A percentile compares a stretch with the other conserved stretches of the same genome.
Evolutionary conservation across 2,888 invertebrate species (phyloP).

Genomic region (Junonia oenone): DNA sequence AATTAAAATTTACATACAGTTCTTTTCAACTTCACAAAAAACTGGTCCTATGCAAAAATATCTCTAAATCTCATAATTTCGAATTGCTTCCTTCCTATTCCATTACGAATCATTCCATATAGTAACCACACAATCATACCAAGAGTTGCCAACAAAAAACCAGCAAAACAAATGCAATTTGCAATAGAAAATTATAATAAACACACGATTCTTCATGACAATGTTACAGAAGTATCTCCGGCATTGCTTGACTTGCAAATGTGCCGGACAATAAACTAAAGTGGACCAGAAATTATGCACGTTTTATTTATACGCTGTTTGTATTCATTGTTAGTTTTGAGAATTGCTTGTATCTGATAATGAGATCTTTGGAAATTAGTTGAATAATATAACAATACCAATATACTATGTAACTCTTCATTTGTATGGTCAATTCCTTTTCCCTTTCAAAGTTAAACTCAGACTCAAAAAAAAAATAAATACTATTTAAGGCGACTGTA

Average conservation of each 20-base stretch:
- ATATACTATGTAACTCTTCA: too few species aligned
- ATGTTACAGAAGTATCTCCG: background rate
- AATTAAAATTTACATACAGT: too few species aligned
- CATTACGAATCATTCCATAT: too few species aligned
- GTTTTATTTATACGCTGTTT: background rate
- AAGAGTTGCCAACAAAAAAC: background rate
- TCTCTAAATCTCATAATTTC: too few species aligned
- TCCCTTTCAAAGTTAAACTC: too few species aligned
- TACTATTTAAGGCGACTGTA: too few species aligned
- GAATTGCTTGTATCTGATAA: background rate
- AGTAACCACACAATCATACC: background rate
- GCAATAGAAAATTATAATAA: conserved; percentile 1
- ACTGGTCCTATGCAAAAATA: too few species aligned
- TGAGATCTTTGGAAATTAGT: background rate
- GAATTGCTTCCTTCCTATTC: too few species aligned
- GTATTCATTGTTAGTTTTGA: background rate
- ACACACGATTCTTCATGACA: background rate
- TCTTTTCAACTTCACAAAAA: too few species aligned
- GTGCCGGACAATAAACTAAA: conserved; percentile 18
- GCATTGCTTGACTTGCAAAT: conserved; percentile 20
- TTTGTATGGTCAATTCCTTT: too few species aligned
- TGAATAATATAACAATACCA: too few species aligned
- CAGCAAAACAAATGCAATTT: background rate
- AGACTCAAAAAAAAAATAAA: too few species aligned
- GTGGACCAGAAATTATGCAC: conserved; percentile 7